Evolutionary conservation across 37 sponge, comb jelly and placozoan genomes (phyloP), one percentile per base, ranked within the genome.

Genomic region (Beroe ovata): DNA sequence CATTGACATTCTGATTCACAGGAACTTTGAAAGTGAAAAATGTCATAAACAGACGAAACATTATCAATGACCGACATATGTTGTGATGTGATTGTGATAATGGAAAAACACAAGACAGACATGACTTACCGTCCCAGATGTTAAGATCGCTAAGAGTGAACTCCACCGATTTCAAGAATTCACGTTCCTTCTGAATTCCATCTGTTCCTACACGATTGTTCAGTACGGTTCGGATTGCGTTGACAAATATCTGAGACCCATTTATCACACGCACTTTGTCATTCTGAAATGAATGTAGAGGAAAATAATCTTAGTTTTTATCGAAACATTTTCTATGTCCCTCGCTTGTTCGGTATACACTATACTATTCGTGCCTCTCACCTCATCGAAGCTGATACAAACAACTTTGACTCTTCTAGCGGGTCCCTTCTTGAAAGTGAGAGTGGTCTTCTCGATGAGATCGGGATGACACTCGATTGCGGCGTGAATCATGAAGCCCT

Each of bases 401-500:
- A 77, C 84, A 41, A 77, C 84, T 41, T 77, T 77, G 42, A 77
- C 84, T 35, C 84, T 39, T 25, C 84, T 38, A 28, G 84, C 84
- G 26, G 84, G 84, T 4, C 84, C 84, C 84, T 77, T 77, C 38
- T 77, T 77, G 84, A 77, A 77, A 1, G 84, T 77, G 2, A 77
- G 84, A 39, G 84, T 77, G 16, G 84, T 4, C 54, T 77, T 77
- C 22, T 77, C 84, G 18, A 77, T 77, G 8, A 77, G 38, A 42
- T 77, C 84, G 14, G 84, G 84, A 23, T 77, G 84, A 25, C 84
- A 77, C 25, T 77, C 84, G 4, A 77, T 77, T 4, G 84, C 42
- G n/a, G 84, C 84, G 84, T 77, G 84, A 3, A 77, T 77, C 84
- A 32, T 77, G 38, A 77, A 77, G n/a, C 84, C 84, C 84, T 77